Percentiles rank a stretch among this genome's conserved stretches.
Evolutionary conservation across 1,140 invertebrate species (phyloP).

Genomic region (Goniozus legneri): DNA sequence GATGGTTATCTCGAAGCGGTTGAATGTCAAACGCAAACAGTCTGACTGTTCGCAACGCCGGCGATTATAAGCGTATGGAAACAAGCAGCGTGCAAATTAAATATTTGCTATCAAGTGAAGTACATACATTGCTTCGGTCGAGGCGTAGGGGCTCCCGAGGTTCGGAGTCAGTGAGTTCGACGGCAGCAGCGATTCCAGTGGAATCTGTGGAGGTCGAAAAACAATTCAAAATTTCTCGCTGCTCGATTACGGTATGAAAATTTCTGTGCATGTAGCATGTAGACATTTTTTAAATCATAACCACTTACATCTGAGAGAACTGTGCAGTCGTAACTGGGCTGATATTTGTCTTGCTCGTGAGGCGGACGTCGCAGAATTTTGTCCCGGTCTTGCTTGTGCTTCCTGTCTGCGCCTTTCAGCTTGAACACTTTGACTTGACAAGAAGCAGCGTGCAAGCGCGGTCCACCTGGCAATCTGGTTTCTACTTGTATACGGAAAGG

Average conservation of each 20-base stretch:
- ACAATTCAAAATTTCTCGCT: constrained; percentile 7
- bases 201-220: constrained; percentile 48
- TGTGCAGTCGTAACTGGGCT: constrained; percentile 93
- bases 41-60: no score
- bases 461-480: constrained; percentile 55
- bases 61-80: no score
- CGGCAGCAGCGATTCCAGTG: constrained; percentile 46
- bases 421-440: constrained; percentile 94
- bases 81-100: no score
- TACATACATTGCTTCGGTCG: constrained; percentile 41
- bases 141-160: constrained; percentile 35
- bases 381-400: constrained; percentile 95
- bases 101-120: no score
- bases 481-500: constrained; percentile 94
- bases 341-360: constrained; percentile 89
- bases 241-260: background rate
- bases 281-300: background rate
- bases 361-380: constrained; percentile 86
- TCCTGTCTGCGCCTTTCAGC: constrained; percentile 93
- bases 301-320: constrained; percentile 79
- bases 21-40: no score
- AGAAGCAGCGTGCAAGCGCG: constrained; percentile 82
- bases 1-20: no score
- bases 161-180: constrained; percentile 32
- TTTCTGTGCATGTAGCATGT: background rate